Conservation (phyloP, 2,113 vertebrate genomes). For the Mesoclemmys tuberculata region DNA sequence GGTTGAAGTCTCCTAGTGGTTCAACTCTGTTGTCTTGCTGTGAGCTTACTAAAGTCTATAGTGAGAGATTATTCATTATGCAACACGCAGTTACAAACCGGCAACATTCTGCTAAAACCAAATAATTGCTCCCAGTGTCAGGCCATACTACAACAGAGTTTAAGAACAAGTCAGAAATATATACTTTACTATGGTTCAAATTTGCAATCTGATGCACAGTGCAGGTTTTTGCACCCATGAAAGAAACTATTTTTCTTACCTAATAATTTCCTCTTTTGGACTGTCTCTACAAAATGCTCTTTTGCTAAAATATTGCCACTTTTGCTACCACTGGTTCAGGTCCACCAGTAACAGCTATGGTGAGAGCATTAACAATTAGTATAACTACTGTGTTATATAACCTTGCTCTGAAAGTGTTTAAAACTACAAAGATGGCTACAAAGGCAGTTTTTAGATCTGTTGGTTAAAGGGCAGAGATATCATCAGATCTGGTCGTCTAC, state of each 20-base stretch:
- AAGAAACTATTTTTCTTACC: not conserved
- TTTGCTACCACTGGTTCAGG: not conserved
- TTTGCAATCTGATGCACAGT: not conserved
- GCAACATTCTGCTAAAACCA: conserved; percentile 62
- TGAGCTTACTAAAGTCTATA: conserved; percentile 36
- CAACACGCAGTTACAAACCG: conserved; percentile 65
- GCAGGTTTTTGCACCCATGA: not conserved
- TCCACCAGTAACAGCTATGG: not conserved
- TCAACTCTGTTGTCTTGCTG: conserved; percentile 45
- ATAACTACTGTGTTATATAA: fast-evolving
- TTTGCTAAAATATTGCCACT: not conserved
- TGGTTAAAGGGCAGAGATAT: not conserved
- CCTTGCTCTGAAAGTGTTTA: not conserved
- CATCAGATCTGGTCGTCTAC: not conserved
- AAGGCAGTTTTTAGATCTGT: not conserved
- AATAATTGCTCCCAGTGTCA: conserved; percentile 41
- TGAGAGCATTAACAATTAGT: not conserved
- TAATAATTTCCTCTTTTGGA: not conserved
- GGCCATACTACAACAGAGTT: not conserved
- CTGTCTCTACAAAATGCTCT: not conserved
- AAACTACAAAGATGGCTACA: not conserved
- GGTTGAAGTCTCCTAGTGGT: conserved; percentile 55
- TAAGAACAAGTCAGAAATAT: not conserved
- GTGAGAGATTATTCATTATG: conserved; percentile 35
- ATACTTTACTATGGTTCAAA: conserved; percentile 26